These are phyloP conservation scores for Gavialis gangeticus DNA, from an alignment of 2,113 vertebrate species.

Conservation along the genomic window DNA sequence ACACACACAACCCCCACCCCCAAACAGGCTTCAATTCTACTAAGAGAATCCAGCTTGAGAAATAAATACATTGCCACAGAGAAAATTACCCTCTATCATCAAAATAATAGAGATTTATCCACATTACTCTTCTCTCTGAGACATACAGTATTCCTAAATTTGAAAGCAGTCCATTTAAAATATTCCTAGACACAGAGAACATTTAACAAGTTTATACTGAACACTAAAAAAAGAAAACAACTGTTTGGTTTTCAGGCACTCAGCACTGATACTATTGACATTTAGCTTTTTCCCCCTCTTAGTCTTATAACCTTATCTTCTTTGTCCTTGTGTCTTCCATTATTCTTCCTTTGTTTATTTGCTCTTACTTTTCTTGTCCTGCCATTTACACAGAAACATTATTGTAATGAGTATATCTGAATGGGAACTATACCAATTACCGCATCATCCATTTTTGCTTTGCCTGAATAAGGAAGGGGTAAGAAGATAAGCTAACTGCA, in stretches of 20 bases:
- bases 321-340: constrained; percentile 49
- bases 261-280: constrained; percentile 55
- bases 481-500: constrained; percentile 56
- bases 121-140: background rate
- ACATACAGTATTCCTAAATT: constrained; percentile 46
- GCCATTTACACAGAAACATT: constrained; percentile 75
- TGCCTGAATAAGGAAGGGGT: constrained; percentile 57
- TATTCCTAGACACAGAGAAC: constrained; percentile 53
- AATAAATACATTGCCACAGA: background rate
- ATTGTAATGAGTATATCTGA: constrained; percentile 75
- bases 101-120: background rate
- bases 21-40: background rate
- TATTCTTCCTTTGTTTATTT: constrained; percentile 65
- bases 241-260: constrained; percentile 44
- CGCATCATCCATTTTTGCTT: constrained; percentile 67
- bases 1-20: no score
- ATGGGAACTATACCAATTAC: constrained; percentile 69
- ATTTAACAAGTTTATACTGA: constrained; percentile 71
- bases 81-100: constrained; percentile 24
- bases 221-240: constrained; percentile 58
- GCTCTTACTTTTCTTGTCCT: constrained; percentile 65
- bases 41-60: background rate
- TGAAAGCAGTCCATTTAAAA: constrained; percentile 49
- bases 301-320: constrained; percentile 55
- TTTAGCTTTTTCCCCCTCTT: constrained; percentile 20